Conservation (phyloP, 2,888 invertebrate species). For the Argynnis bischoffii region DNA sequence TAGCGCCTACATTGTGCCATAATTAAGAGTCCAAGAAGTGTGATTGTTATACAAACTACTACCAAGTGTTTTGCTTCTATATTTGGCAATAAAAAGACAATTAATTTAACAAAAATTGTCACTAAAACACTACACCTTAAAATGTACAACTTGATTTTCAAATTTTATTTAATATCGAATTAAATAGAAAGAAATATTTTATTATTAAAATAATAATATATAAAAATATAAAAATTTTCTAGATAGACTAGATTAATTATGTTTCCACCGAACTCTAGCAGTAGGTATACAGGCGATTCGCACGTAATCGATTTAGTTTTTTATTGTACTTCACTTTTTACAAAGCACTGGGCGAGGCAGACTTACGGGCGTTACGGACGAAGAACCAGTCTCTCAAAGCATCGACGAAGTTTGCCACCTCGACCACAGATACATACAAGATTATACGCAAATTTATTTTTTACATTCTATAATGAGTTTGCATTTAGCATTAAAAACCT, state of each 20-base stretch:
- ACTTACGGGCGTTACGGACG: constrained; percentile 72
- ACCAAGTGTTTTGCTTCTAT: not conserved
- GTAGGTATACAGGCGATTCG: constrained; percentile 19
- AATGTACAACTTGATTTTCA: no score
- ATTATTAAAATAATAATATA: no score
- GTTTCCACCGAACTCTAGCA: constrained; percentile 31
- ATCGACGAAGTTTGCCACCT: constrained; percentile 48
- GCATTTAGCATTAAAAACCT: constrained; percentile 21
- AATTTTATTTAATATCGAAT: no score
- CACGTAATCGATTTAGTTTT: constrained; percentile 42
- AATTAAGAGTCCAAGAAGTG: constrained; percentile 5
- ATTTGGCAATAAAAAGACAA: no score
- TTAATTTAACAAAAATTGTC: no score
- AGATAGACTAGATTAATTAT: constrained; percentile 2
- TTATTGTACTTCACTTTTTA: constrained; percentile 54
- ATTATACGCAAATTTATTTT: constrained; percentile 36
- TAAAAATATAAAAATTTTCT: not conserved
- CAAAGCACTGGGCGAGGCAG: constrained; percentile 58
- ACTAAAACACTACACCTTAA: no score
- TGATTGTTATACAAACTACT: not conserved
- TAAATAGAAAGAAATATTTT: no score
- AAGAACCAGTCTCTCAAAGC: constrained; percentile 62
- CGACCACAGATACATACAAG: constrained; percentile 34
- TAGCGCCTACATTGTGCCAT: not conserved
- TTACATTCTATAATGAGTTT: constrained; percentile 33